phyloP scores from a whole-genome alignment of 2,888 invertebrate species.

The Aleiodes testaceus region DNA sequence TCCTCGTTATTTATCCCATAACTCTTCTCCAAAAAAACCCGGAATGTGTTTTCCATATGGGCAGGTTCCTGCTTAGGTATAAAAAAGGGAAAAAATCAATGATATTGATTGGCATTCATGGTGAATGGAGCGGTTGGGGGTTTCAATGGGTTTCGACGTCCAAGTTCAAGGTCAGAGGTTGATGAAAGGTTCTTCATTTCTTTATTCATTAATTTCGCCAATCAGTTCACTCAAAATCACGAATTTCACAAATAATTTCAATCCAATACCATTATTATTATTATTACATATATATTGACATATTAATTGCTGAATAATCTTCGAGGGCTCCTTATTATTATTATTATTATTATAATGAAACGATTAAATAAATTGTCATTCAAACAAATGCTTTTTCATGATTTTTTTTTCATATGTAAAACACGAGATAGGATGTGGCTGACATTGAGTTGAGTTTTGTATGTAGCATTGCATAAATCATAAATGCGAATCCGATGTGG shows the following conservation, averaged over 20 bases:
- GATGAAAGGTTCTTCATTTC: not conserved
- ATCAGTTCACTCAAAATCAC: too few relatives aligned
- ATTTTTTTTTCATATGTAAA: not conserved
- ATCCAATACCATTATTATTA: too few relatives aligned
- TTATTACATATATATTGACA: too few relatives aligned
- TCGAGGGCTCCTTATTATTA: too few relatives aligned
- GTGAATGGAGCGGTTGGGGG: slow-evolving; percentile 34
- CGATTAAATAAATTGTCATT: not conserved
- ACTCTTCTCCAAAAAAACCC: not conserved
- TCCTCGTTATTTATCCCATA: not conserved
- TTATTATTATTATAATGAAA: too few relatives aligned
- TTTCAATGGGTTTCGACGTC: slow-evolving; percentile 30
- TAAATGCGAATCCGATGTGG: slow-evolving; percentile 15
- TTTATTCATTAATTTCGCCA: slow-evolving; percentile 6
- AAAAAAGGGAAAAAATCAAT: slow-evolving; percentile 56
- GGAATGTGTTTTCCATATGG: not conserved
- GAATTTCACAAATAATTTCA: too few relatives aligned
- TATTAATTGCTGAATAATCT: too few relatives aligned
- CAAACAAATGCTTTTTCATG: not conserved
- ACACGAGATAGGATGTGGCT: not conserved
- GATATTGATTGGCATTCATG: slow-evolving; percentile 56
- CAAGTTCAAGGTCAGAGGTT: slow-evolving; percentile 54
- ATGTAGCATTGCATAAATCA: slow-evolving; percentile 23
- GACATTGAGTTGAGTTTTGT: slow-evolving; percentile 2
- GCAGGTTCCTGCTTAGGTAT: slow-evolving; percentile 12